phyloP scores from a whole-genome alignment of 2,888 invertebrate genomes.

The Aethes cnicana region DNA sequence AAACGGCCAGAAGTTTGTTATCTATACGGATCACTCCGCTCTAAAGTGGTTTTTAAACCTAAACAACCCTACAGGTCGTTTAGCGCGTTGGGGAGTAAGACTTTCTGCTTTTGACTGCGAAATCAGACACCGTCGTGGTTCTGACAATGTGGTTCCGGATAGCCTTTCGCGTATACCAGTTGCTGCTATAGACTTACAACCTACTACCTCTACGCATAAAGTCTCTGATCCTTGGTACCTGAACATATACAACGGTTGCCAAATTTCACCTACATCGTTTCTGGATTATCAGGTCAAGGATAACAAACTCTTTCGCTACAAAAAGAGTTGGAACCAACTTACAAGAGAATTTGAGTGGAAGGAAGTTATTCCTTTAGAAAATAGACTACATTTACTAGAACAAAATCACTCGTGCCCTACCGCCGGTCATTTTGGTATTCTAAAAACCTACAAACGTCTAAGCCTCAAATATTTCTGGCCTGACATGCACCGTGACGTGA shows the following conservation, averaged over 20 bases:
- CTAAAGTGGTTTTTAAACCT: conserved; percentile 2
- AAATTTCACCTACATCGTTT: background rate
- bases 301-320: conserved; percentile 5
- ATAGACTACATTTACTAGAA: background rate
- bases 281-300: conserved; percentile 8
- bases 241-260: conserved; percentile 12
- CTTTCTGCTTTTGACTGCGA: background rate
- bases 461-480: conserved; percentile 23
- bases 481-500: conserved; percentile 19
- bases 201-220: background rate
- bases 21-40: background rate
- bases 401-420: background rate
- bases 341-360: conserved; percentile 14
- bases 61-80: background rate
- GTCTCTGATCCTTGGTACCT: conserved; percentile 19
- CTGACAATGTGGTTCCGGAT: background rate
- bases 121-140: background rate
- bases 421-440: too few relatives aligned
- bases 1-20: background rate
- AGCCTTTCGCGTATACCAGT: background rate
- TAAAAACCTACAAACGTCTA: conserved; percentile 26
- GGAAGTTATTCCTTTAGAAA: background rate
- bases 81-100: background rate
- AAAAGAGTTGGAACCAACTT: background rate
- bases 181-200: background rate